Base-by-base conservation (phyloP, 2,888 invertebrate species). In the Nymphalis polychloros region DNA sequence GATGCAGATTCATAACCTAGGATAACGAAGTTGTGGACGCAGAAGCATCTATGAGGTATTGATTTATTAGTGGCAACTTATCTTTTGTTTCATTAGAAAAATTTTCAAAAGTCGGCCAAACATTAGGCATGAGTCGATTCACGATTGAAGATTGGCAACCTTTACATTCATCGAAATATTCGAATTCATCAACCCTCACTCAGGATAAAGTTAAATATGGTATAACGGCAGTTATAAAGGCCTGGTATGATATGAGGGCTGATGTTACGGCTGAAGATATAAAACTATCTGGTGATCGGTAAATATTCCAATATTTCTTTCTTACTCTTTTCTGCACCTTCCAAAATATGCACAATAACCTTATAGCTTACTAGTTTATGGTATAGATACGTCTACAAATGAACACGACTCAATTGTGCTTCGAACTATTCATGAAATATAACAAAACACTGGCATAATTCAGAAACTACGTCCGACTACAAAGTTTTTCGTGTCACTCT, bases 21-120 rank as follows among this genome's bases (percentile, higher is more conserved):
- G 13, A 41, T 41, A 41, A 41, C 41, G 10, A 41, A 13, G 41
- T 4, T 4, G 2, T 41, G 41, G 41, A 41, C 13, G 2, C 13
- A 41, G 3, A 41, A 13, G 13, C 10, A 13, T 41, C 0, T 1
- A 41, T 41, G 41, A 13, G 2, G 13, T 41, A 13, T 41, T 41
- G 1, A 4, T 41, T 16, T 53, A 3, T 5, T 52, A 52, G n/a
- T 20, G 8, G 49, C 27, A 31, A 31, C 10, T 53, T 50, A 1
- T 53, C 16, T 27, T 53, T 59, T 50, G 17, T 46, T 55, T 57
- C 76, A 75, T 3, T 78, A 89, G 89, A 80, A 70, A 82, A 49
- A 64, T 89, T 88, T 50, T 73, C 79, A 0, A 71, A 82, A 16
- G 86, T 87, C 0, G 83, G 83, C 0, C 88, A 89, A 70, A 71